Evolutionary conservation across 1,140 invertebrate species (phyloP), one percentile per base, ranked within the genome.

Genomic region (Pogonomyrmex barbatus): DNA sequence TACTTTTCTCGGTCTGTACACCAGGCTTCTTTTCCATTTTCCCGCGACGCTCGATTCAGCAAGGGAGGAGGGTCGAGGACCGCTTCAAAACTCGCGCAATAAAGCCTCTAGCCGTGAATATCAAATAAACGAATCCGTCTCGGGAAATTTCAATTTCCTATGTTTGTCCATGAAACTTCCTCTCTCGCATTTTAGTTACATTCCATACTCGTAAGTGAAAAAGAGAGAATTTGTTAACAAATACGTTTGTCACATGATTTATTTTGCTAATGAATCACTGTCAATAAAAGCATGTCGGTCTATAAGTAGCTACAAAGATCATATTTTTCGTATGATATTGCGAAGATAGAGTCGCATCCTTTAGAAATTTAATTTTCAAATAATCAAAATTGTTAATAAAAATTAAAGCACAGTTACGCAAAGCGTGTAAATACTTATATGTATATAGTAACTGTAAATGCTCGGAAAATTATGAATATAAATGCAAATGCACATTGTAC

Each of bases 91-190:
- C 68, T 83, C 30, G 68, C 54, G 33, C 79, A 83, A 83, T 83
- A 56, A 75, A 75, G 52, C 36, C 24, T 75, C 54, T 75, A 36
- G 10, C 71, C 71, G 54, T 75, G 79, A 83, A 71, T 83, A 71
- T 83, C 54, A 83, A 83, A 83, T 83, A 75, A 83, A 73, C 54
- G 79, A 83, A 83, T 75, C 54, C 42, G 42, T 73, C 4, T 58
- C 33, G 54, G 42, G 75, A 73, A 83, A 83, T 73, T 83, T 83
- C 68, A 83, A 83, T 83, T 62, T 83, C 45, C 68, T 36, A 83
- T 10, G 54, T 83, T 83, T 83, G 63, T 36, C 47, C n/a, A 10
- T 2, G 67, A 10, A 73, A 60, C 33, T 24, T 54, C 42, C 39
- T 83, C 56, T 83, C 56, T 60, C 52, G 17, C 45, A 70, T 70